phyloP scores from a whole-genome alignment of 2,888 invertebrate genomes.

The Smittia sp. region DNA sequence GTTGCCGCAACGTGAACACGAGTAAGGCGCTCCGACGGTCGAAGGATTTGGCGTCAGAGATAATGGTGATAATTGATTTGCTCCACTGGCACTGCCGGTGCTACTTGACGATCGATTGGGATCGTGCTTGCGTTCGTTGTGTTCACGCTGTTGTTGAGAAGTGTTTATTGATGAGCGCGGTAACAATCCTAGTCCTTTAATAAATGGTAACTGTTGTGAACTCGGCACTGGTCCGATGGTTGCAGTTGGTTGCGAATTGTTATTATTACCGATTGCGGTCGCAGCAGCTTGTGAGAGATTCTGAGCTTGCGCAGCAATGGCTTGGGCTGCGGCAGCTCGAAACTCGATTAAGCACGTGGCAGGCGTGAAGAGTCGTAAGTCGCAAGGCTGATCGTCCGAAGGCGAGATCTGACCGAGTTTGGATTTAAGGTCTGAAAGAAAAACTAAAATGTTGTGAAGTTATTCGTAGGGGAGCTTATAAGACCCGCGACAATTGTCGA shows the following conservation, averaged over 20 bases:
- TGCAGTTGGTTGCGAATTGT: conserved; percentile 17
- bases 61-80: conserved; percentile 30
- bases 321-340: conserved; percentile 45
- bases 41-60: conserved; percentile 35
- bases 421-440: conserved; percentile 33
- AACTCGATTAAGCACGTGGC: conserved; percentile 48
- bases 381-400: conserved; percentile 50
- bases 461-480: background rate
- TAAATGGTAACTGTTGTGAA: conserved; percentile 38
- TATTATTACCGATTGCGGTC: conserved; percentile 26
- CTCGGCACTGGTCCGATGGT: conserved; percentile 16
- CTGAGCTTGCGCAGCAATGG: conserved; percentile 30
- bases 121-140: conserved; percentile 42
- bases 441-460: conserved; percentile 33
- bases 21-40: conserved; percentile 51
- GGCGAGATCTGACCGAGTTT: conserved; percentile 33
- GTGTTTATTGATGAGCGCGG: conserved; percentile 40
- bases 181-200: conserved; percentile 36
- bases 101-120: conserved; percentile 42
- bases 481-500: background rate
- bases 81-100: background rate
- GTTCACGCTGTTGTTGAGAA: conserved; percentile 30
- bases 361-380: conserved; percentile 49
- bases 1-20: conserved; percentile 59
- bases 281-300: conserved; percentile 28